Conservation (phyloP, 2,888 invertebrate genomes). For the Catocala fraxini region DNA sequence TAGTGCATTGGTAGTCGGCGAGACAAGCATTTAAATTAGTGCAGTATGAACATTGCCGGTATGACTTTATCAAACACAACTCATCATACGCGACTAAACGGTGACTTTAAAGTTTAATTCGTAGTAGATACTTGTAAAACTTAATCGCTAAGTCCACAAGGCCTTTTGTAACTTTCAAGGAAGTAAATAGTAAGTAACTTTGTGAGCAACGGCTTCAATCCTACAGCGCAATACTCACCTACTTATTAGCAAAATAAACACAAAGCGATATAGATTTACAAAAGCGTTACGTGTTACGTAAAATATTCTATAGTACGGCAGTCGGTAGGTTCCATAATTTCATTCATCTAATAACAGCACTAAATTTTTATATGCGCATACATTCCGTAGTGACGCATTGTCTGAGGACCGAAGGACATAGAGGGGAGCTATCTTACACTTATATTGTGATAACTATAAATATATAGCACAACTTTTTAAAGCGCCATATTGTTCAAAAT, state of each 20-base stretch:
- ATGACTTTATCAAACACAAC: too few relatives aligned
- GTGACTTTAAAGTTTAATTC: not conserved
- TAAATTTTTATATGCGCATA: conserved; percentile 78
- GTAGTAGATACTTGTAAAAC: not conserved
- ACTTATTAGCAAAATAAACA: conserved; percentile 37
- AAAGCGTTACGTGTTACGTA: conserved; percentile 45
- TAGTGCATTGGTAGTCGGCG: too few relatives aligned
- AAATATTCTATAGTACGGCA: conserved; percentile 47
- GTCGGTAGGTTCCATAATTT: conserved; percentile 65
- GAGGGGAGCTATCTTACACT: conserved; percentile 12
- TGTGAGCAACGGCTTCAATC: not conserved
- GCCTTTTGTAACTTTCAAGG: conserved; percentile 3
- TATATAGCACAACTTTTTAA: not conserved
- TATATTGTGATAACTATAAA: conserved; percentile 1
- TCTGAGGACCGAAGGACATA: conserved; percentile 48
- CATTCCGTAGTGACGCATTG: conserved; percentile 65
- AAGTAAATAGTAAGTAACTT: conserved; percentile 3
- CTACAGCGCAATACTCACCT: conserved; percentile 21
- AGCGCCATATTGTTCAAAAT: not conserved
- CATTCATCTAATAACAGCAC: conserved; percentile 72
- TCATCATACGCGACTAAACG: not conserved
- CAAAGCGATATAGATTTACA: conserved; percentile 40
- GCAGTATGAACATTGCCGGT: too few relatives aligned
- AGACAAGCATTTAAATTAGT: too few relatives aligned
- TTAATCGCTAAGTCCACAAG: not conserved